These are phyloP conservation scores for Sylvia borin DNA, from an alignment of 2,797 vertebrate species.

Conservation along the genomic window DNA sequence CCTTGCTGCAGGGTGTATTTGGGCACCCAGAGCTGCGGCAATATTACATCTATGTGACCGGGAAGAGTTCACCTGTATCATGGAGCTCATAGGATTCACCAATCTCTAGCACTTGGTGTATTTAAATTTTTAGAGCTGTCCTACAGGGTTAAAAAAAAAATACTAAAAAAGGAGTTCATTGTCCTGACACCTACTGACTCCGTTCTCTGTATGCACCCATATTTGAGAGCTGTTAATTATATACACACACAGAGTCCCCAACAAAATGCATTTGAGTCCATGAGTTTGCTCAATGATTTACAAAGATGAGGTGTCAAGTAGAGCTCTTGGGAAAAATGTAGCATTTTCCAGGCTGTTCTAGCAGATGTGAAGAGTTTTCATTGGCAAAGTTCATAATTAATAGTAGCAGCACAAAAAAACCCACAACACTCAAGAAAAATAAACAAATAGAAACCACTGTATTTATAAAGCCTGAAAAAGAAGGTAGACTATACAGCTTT, in stretches of 20 bases:
- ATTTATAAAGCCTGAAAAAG: not conserved
- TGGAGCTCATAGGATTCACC: not conserved
- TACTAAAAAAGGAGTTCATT: not conserved
- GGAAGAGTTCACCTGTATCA: not conserved
- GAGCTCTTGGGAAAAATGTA: not conserved
- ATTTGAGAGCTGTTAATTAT: not conserved
- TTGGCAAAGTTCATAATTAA: not conserved
- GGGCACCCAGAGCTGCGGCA: not conserved
- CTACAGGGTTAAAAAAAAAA: not conserved
- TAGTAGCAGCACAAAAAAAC: not conserved
- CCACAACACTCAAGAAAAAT: not conserved
- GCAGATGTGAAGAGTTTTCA: not conserved
- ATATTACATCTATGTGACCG: not conserved
- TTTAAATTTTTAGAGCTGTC: not conserved
- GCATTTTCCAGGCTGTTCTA: not conserved
- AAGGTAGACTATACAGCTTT: not conserved
- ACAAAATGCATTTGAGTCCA: not conserved
- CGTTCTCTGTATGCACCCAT: not conserved
- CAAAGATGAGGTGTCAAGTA: not conserved
- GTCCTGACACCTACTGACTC: not conserved
- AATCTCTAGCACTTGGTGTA: not conserved
- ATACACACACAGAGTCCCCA: not conserved
- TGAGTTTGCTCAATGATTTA: not conserved
- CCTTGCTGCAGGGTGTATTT: accelerated
- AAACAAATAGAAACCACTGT: not conserved